Base-by-base conservation (phyloP, 2,113 vertebrate genomes). In the Callochromis pleurospilus region DNA sequence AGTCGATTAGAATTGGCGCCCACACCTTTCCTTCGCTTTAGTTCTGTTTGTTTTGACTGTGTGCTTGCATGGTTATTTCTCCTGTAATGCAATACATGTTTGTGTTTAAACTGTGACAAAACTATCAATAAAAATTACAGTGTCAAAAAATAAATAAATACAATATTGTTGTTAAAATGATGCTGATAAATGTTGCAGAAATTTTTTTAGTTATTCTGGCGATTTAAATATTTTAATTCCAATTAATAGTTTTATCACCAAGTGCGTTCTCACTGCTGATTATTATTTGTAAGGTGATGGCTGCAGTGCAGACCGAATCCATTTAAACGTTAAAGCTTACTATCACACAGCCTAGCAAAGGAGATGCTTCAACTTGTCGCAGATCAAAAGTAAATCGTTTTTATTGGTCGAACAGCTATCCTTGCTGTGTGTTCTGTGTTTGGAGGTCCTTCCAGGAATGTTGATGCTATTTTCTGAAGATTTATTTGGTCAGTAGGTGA, bases 91-190 rank as follows among this genome's bases (percentile, higher is more conserved):
- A 21, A 21, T 21, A 21, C 21, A 21, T 21, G 21, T 21, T 21
- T 21, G 21, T 21, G 21, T 21, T 21, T 21, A 21, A 21, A 21
- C 21, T 21, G 21, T 21, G 21, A 21, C 21, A 21, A 21, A 21
- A 21, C 21, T 21, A 21, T 21, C 21, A 21, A 21, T 21, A 21
- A 21, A 21, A 21, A 21, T 21, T 21, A 21, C 21, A 21, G 21
- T 21, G 21, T 21, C 21, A 21, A 21, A 21, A 21, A 21, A 21
- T 21, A 21, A 21, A 21, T 21, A 21, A 21, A 21, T 21, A 21
- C 21, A 65, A 65, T 65, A 65, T 65, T 65, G 60, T 65, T 65
- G 60, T 65, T 65, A 36, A 65, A 65, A 7, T n/a, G 31, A 65
- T 65, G 17, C 60, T 65, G 31, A 36, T 65, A 65, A 65, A n/a